Base-by-base conservation (phyloP, 2,797 vertebrate species). In the Sandelia bainsii region DNA sequence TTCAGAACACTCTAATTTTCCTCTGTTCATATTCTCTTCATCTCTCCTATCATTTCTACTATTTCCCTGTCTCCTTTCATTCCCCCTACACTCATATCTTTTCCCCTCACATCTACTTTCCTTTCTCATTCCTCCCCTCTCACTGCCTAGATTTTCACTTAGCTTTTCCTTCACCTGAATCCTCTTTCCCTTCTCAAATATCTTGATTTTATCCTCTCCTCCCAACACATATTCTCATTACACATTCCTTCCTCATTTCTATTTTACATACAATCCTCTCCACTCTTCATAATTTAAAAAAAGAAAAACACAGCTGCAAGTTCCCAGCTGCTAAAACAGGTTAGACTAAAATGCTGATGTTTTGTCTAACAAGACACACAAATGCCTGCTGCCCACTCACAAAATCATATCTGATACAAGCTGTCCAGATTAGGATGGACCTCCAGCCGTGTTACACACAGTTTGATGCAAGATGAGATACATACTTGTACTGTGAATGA, bases 1-100 rank as follows among this genome's bases (percentile, higher is more conserved):
- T 72, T 85, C 70, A 25, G 53, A 80, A 80, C 65, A 37, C 79
- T 73, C 62, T 83, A 75, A 88, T 89, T 79, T 83, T 8, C 49
- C 58, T 69, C 70, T 5, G 23, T 70, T 80, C 66, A 53, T 34
- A 62, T 72, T 76, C 73, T 79, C 63, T 37, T 75, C 53, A 27
- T 45, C 67, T 56, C 62, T 64, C 59, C 58, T 54, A 37, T 75
- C 40, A 44, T 58, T 68, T 72, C 40, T 44, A 39, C 82, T 78
- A 45, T 14, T 69, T 79, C 27, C 48, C 57, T n/a, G 14, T 60
- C 75, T 79, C 37, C 32, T 72, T 69, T 81, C 48, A 72, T 76
- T 76, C 62, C 66, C 51, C 50, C 49, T 52, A 45, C 65, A 34
- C 73, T 83, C 49, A 13, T 23, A n/a, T 61, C 39, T 53, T 51